Percentiles rank a stretch among this genome's conserved stretches.
phyloP scores from a whole-genome alignment of 1,140 invertebrate species.

The Zaprionus ghesquierei region DNA sequence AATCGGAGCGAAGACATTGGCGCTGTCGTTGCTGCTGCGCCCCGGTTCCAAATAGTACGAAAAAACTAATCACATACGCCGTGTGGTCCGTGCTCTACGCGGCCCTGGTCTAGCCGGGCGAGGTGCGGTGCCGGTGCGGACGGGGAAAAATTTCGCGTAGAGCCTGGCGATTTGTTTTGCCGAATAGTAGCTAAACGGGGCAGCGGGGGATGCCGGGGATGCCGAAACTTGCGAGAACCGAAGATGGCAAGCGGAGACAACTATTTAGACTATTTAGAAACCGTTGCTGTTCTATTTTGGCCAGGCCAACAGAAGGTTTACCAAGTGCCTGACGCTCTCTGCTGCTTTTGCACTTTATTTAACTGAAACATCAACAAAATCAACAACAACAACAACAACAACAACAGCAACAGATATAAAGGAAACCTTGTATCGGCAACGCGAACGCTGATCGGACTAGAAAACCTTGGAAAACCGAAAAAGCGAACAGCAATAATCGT shows the following conservation, averaged over 20 bases:
- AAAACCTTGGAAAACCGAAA: slow-evolving; percentile 77
- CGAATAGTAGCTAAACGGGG: no score
- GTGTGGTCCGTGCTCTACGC: slow-evolving; percentile 19
- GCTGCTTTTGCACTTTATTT: slow-evolving; percentile 25
- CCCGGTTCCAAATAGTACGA: slow-evolving; percentile 79
- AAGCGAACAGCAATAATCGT: slow-evolving; percentile 42
- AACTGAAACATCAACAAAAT: background rate
- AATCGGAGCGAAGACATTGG: background rate
- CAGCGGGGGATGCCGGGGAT: background rate
- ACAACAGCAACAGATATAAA: slow-evolving; percentile 23
- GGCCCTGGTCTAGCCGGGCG: slow-evolving; percentile 60
- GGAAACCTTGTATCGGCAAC: slow-evolving; percentile 66
- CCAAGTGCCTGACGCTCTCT: slow-evolving; percentile 15
- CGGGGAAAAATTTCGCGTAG: slow-evolving; percentile 68
- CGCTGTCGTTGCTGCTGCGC: slow-evolving; percentile 42
- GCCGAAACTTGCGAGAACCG: background rate
- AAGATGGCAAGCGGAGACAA: background rate
- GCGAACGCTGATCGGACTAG: slow-evolving; percentile 63
- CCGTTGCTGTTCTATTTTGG: slow-evolving; percentile 80
- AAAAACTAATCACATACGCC: slow-evolving; percentile 77
- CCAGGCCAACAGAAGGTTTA: slow-evolving; percentile 72
- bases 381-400: background rate
- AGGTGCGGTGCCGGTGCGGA: slow-evolving; percentile 8
- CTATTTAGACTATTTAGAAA: slow-evolving; percentile 65
- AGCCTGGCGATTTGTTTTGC: slow-evolving; percentile 56